Conservation (phyloP, 2,113 vertebrate species). For the Oxygymnocypris stewartii region DNA sequence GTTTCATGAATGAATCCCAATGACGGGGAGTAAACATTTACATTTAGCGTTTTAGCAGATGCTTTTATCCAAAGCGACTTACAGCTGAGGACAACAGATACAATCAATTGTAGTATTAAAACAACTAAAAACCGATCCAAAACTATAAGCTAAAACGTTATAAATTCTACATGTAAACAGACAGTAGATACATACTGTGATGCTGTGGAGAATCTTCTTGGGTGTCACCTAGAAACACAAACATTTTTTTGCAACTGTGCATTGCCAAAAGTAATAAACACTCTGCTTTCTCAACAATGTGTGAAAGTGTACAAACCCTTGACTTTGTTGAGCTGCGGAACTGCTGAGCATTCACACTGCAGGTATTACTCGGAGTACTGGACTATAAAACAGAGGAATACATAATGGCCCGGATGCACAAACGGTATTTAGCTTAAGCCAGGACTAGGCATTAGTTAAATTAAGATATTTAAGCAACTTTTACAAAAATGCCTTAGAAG, state of each 20-base stretch:
- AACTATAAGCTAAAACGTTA: too few species aligned
- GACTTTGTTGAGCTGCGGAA: slow-evolving; percentile 65
- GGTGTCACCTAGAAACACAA: slow-evolving; percentile 72
- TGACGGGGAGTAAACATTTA: too few species aligned
- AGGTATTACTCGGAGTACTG: slow-evolving; percentile 55
- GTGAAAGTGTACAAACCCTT: slow-evolving; percentile 56
- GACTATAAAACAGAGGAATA: slow-evolving; percentile 58
- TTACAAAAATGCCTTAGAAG: too few species aligned
- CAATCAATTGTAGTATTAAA: too few species aligned
- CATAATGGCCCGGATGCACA: background rate
- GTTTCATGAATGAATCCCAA: background rate
- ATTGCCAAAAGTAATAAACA: background rate
- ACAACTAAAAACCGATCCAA: too few species aligned
- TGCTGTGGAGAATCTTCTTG: slow-evolving; percentile 76
- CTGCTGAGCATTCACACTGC: slow-evolving; percentile 41
- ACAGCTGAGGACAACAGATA: too few species aligned
- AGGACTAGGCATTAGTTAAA: too few species aligned
- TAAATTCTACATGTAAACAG: background rate
- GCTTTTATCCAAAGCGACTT: too few species aligned
- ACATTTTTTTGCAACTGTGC: background rate
- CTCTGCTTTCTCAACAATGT: background rate
- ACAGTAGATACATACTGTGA: slow-evolving; percentile 65
- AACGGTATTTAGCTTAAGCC: too few species aligned
- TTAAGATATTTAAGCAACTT: too few species aligned
- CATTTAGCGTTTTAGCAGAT: too few species aligned